phyloP scores from a whole-genome alignment of 2,888 invertebrate genomes.

The Leptopilina drosophilae region DNA sequence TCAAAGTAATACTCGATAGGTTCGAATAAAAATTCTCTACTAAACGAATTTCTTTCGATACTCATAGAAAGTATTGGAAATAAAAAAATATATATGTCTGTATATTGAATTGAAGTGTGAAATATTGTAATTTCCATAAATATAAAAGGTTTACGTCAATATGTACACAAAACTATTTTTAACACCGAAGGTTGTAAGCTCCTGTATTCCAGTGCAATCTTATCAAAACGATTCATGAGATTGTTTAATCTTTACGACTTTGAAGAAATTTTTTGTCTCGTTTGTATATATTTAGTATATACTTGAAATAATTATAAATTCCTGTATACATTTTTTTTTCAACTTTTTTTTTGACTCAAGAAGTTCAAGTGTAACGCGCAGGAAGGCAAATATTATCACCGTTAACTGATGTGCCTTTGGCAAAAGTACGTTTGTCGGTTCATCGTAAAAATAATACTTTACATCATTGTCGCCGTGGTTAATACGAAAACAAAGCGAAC shows the following conservation, averaged over 20 bases:
- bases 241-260: slow-evolving; percentile 9
- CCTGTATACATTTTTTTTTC: not conserved
- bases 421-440: not conserved
- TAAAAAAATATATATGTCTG: not conserved
- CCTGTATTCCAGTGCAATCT: not conserved
- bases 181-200: slow-evolving; percentile 16
- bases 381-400: not conserved
- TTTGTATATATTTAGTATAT: not conserved
- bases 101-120: slow-evolving; percentile 11
- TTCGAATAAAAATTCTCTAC: too few relatives aligned
- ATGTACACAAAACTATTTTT: slow-evolving; percentile 29
- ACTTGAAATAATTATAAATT: not conserved
- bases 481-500: not conserved
- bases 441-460: slow-evolving; percentile 18
- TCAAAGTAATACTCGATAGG: too few relatives aligned
- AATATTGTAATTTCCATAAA: slow-evolving; percentile 23
- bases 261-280: not conserved
- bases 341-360: not conserved
- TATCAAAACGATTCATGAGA: slow-evolving; percentile 12
- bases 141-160: slow-evolving; percentile 21
- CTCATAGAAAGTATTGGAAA: not conserved
- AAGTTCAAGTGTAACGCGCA: slow-evolving; percentile 8
- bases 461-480: slow-evolving; percentile 22
- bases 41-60: not conserved
- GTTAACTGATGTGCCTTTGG: not conserved